phyloP scores from a whole-genome alignment of 1,140 invertebrate species.

The Cydia amplana region DNA sequence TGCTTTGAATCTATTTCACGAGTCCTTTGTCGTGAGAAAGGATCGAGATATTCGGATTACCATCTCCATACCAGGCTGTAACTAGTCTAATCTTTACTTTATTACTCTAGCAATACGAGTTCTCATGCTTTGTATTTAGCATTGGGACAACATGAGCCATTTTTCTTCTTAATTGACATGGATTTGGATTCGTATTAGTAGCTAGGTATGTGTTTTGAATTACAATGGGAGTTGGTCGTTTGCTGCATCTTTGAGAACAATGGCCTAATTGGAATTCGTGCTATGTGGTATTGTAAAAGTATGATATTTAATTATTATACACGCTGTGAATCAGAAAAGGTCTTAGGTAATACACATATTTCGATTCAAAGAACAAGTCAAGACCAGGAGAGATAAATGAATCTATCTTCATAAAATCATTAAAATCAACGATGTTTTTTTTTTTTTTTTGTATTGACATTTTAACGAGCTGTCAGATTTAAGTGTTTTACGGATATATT shows the following conservation, averaged over 20 bases:
- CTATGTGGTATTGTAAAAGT: neutral
- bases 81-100: constrained; percentile 13
- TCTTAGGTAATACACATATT: neutral
- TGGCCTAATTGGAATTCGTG: neutral
- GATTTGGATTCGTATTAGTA: neutral
- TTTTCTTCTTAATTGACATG: constrained; percentile 19
- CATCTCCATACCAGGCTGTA: constrained; percentile 1
- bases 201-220: neutral
- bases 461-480: too few relatives aligned
- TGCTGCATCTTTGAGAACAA: constrained; percentile 10
- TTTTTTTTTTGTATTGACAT: too few relatives aligned
- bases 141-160: constrained; percentile 4
- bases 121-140: constrained; percentile 3
- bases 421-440: too few relatives aligned
- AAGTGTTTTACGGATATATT: too few relatives aligned
- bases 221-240: constrained; percentile 9
- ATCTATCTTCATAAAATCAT: too few relatives aligned
- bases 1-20: neutral
- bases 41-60: constrained; percentile 22
- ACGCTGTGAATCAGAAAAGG: neutral
- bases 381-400: too few relatives aligned
- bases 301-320: neutral
- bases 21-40: constrained; percentile 22
- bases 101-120: neutral
- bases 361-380: too few relatives aligned